Conservation (phyloP, 2,113 vertebrate genomes). For the Plestiodon gilberti region DNA sequence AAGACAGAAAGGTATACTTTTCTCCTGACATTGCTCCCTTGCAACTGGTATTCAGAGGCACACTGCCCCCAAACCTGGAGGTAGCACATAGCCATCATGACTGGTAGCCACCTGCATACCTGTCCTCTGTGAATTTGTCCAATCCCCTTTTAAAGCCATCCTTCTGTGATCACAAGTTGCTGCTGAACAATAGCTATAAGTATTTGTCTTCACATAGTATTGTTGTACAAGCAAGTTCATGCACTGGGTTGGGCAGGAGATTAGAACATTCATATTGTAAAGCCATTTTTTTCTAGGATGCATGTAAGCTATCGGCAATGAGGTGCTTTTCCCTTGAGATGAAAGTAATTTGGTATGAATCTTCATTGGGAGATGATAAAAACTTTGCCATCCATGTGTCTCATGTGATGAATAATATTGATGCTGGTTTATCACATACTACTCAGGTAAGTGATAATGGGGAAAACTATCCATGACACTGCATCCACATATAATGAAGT, state of each 20-base stretch:
- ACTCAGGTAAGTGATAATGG: background rate
- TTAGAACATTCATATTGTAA: background rate
- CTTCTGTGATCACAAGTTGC: background rate
- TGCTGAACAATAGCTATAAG: background rate
- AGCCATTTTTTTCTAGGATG: slow-evolving; percentile 59
- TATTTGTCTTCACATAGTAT: background rate
- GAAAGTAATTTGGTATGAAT: slow-evolving; percentile 70
- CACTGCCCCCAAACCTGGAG: no score
- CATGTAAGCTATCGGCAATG: slow-evolving; percentile 72
- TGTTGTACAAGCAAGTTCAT: background rate
- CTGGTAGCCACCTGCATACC: no score
- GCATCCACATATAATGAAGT: background rate
- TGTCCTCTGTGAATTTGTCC: no score
- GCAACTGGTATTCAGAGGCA: no score
- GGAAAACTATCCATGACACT: background rate
- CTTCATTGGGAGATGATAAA: rapidly evolving
- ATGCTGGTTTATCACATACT: background rate
- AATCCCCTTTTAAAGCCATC: no score
- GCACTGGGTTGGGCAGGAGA: background rate
- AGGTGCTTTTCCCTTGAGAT: slow-evolving; percentile 77
- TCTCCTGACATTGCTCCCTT: no score
- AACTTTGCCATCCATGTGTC: slow-evolving; percentile 15
- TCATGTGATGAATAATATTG: slow-evolving; percentile 46
- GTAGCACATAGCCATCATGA: no score
- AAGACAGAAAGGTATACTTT: no score